phyloP scores from a whole-genome alignment of 1,140 invertebrate genomes.

The Camponotus pennsylvanicus region DNA sequence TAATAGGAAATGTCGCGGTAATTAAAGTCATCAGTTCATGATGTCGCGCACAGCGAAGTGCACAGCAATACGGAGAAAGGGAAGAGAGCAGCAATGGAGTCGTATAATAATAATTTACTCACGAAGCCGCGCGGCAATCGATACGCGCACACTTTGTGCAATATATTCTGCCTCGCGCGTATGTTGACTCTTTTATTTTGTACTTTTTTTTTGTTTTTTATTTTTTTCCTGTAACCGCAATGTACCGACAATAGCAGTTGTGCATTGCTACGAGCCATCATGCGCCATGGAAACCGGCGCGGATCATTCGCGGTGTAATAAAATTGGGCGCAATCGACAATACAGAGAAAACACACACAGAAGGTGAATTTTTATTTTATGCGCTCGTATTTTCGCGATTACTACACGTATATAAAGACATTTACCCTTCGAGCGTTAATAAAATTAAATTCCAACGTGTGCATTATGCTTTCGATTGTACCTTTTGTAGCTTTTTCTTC shows the following conservation, averaged over 20 bases:
- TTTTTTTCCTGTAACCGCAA: background rate
- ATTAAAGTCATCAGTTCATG: conserved; percentile 78
- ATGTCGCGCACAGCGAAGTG: conserved; percentile 57
- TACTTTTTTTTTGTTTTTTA: too few relatives aligned
- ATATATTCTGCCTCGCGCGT: conserved; percentile 26
- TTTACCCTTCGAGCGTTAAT: conserved; percentile 19
- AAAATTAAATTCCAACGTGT: conserved; percentile 16
- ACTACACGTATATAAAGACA: background rate
- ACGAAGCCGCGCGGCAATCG: background rate
- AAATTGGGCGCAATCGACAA: conserved; percentile 23
- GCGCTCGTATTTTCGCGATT: background rate
- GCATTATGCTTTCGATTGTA: background rate
- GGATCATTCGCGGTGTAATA: conserved; percentile 35
- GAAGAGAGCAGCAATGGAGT: background rate
- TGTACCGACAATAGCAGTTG: conserved; percentile 27
- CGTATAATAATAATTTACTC: conserved; percentile 41
- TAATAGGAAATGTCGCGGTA: conserved; percentile 73
- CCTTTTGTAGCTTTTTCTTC: conserved; percentile 4
- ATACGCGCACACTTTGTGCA: conserved; percentile 17
- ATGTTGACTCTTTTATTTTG: background rate
- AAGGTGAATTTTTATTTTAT: conserved; percentile 7
- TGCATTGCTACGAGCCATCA: conserved; percentile 7
- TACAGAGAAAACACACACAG: background rate
- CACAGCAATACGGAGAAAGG: conserved; percentile 39
- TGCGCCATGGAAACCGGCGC: conserved; percentile 16